A percentile compares a stretch with the other conserved stretches of the same genome.
Evolutionary conservation across 2,113 vertebrate species (phyloP).

Genomic region (Pyrgilauda ruficollis): DNA sequence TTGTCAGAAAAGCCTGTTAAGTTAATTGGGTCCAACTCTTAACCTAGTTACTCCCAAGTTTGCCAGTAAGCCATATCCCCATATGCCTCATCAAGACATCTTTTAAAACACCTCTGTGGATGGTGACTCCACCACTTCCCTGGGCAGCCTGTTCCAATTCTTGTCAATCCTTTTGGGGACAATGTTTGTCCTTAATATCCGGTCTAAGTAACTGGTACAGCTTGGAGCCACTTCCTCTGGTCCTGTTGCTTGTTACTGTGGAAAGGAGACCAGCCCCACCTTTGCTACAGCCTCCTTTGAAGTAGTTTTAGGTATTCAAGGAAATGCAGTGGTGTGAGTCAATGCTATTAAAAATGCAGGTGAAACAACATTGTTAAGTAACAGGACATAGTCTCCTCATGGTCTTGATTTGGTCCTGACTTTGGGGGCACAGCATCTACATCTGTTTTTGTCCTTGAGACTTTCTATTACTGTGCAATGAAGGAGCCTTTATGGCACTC

Average conservation of each 20-base stretch:
- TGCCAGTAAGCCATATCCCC: not conserved
- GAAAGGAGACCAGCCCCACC: not conserved
- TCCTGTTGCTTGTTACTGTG: not conserved
- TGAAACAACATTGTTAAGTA: not conserved
- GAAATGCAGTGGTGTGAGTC: not conserved
- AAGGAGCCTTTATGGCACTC: not conserved
- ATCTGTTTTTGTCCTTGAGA: not conserved
- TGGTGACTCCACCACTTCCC: not conserved
- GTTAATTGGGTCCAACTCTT: too few relatives aligned
- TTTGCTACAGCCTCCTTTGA: not conserved
- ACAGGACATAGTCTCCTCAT: not conserved
- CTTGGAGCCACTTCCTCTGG: not conserved
- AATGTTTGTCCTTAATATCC: not conserved
- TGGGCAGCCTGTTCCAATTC: not conserved
- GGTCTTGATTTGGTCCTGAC: not conserved
- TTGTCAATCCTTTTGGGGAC: not conserved
- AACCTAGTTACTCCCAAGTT: not conserved
- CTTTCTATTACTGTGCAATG: not conserved
- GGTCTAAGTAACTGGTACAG: not conserved
- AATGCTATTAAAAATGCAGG: not conserved
- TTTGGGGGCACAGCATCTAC: not conserved
- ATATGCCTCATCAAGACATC: not conserved
- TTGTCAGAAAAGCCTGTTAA: rapidly evolving
- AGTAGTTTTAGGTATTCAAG: not conserved
- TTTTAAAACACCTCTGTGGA: not conserved